Conservation (phyloP, 2,888 invertebrate species). For the Hypolimnas misippus region DNA sequence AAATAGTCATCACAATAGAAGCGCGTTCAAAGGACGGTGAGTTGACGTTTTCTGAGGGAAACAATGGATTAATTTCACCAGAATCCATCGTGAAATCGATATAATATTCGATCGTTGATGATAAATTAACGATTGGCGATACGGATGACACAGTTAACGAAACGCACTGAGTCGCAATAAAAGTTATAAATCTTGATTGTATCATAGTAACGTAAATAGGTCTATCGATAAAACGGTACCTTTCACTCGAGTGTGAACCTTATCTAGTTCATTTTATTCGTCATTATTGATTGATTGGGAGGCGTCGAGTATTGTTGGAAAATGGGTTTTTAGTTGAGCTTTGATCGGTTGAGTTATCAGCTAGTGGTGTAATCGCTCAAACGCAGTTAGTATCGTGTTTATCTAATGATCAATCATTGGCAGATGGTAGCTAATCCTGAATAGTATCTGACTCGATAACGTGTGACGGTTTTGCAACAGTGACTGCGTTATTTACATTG, state of each 20-base stretch:
- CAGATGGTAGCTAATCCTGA: conserved; percentile 58
- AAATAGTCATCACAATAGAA: conserved; percentile 44
- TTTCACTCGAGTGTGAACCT: conserved; percentile 39
- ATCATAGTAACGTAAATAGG: conserved; percentile 53
- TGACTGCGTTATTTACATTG: conserved; percentile 18
- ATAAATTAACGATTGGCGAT: conserved; percentile 58
- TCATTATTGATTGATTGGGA: conserved; percentile 30
- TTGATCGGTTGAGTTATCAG: conserved; percentile 45
- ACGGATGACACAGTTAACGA: conserved; percentile 64
- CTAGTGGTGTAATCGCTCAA: conserved; percentile 45
- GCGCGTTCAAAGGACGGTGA: conserved; percentile 48
- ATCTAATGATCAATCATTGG: conserved; percentile 61
- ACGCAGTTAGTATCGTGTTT: conserved; percentile 43
- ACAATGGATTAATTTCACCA: conserved; percentile 66
- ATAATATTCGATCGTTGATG: conserved; percentile 64
- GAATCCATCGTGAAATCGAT: conserved; percentile 68
- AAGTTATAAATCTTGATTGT: conserved; percentile 58
- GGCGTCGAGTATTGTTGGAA: conserved; percentile 34
- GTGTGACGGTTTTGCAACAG: conserved; percentile 26
- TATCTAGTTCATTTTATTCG: conserved; percentile 34
- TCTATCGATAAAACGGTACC: conserved; percentile 43
- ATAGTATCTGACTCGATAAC: conserved; percentile 42
- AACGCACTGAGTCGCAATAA: conserved; percentile 60
- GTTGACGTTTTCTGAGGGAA: conserved; percentile 50
- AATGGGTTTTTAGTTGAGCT: conserved; percentile 46